A percentile compares a stretch with the other conserved stretches of the same genome.
Conservation (phyloP, 2,888 invertebrate species). For the Tenthredo livida region DNA sequence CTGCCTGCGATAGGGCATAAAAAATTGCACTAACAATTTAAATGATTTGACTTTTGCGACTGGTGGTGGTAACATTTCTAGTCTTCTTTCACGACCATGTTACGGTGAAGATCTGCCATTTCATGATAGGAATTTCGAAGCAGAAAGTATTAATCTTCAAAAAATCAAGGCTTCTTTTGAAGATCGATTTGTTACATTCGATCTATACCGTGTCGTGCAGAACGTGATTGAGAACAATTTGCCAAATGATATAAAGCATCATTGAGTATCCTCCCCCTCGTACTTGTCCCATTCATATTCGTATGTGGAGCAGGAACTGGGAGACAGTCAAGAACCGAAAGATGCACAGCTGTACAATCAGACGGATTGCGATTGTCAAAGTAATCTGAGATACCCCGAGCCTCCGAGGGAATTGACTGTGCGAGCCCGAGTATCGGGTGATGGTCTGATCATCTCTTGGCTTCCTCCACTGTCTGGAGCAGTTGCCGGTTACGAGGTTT, state of each 20-base stretch:
- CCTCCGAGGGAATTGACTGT: slow-evolving; percentile 38
- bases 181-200: background rate
- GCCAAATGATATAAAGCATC: background rate
- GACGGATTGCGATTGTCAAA: slow-evolving; percentile 4
- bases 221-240: slow-evolving; percentile 28
- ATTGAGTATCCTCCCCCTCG: slow-evolving; percentile 26
- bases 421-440: slow-evolving; percentile 33
- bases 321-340: background rate
- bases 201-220: background rate
- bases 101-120: background rate
- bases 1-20: too few species aligned
- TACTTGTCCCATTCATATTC: slow-evolving; percentile 45
- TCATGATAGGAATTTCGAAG: background rate
- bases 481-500: slow-evolving; percentile 44
- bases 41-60: background rate
- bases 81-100: background rate
- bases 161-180: background rate
- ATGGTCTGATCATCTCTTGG: slow-evolving; percentile 49
- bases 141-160: background rate
- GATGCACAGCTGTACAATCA: background rate
- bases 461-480: slow-evolving; percentile 43
- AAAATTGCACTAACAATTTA: background rate
- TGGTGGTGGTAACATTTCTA: background rate
- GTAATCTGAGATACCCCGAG: background rate
- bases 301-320: slow-evolving; percentile 45